A percentile compares a stretch with the other conserved stretches of the same genome.
phyloP scores from a whole-genome alignment of 1,140 invertebrate genomes.

The Anastatus disparis region DNA sequence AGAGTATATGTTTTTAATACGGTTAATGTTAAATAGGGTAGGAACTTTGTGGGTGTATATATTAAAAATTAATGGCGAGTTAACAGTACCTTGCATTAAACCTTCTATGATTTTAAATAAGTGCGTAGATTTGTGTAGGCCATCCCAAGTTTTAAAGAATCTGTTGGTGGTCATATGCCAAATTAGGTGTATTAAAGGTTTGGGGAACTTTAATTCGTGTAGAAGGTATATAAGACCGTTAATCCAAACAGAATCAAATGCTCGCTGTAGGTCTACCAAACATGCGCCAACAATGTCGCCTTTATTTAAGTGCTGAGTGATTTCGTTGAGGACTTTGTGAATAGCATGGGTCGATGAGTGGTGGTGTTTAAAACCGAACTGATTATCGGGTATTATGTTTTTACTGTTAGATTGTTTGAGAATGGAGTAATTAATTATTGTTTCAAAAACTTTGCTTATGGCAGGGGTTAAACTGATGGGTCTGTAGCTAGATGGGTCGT shows the following conservation, averaged over 20 bases:
- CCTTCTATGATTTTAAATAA: slow-evolving; percentile 32
- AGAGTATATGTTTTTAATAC: not conserved
- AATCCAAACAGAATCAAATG: not conserved
- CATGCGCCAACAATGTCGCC: not conserved
- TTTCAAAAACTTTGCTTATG: slow-evolving; percentile 40
- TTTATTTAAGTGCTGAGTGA: no score
- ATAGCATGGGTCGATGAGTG: no score
- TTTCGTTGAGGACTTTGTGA: no score
- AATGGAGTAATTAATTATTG: no score
- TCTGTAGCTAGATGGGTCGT: slow-evolving; percentile 19
- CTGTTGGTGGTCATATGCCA: slow-evolving; percentile 29
- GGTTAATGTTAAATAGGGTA: slow-evolving; percentile 7
- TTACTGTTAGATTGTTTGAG: no score
- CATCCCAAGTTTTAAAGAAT: not conserved
- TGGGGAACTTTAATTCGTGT: slow-evolving; percentile 1
- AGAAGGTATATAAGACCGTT: slow-evolving; percentile 27
- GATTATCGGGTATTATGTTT: no score
- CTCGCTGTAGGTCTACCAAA: not conserved
- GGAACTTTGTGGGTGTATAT: slow-evolving; percentile 37
- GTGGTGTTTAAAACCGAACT: no score
- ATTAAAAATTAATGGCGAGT: slow-evolving; percentile 40
- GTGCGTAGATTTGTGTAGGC: no score
- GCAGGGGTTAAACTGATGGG: slow-evolving; percentile 50
- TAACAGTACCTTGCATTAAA: no score
- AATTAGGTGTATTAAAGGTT: slow-evolving; percentile 18